phyloP scores from a whole-genome alignment of 2,888 invertebrate species.

The Idaea dimidiata region DNA sequence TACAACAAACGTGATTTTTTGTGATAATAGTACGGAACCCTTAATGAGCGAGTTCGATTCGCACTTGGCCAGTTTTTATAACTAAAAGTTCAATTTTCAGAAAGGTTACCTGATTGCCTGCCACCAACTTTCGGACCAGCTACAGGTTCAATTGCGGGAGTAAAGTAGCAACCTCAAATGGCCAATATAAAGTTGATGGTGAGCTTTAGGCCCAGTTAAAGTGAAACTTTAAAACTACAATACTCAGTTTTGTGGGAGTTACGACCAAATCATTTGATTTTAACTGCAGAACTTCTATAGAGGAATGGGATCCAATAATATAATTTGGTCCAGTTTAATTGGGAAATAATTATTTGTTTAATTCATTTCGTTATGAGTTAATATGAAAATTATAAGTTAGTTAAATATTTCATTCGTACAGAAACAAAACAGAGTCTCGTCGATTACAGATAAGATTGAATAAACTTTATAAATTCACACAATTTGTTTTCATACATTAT shows the following conservation, averaged over 20 bases:
- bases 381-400: background rate
- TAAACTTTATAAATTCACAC: too few relatives aligned
- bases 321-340: background rate
- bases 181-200: background rate
- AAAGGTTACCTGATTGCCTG: background rate
- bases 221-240: slow-evolving; percentile 29
- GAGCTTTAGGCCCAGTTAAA: background rate
- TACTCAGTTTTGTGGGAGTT: slow-evolving; percentile 23
- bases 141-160: background rate
- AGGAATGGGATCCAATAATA: background rate
- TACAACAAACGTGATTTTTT: too few relatives aligned
- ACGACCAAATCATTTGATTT: background rate
- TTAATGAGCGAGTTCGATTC: too few relatives aligned
- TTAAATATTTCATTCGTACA: slow-evolving; percentile 13
- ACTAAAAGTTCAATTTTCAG: background rate
- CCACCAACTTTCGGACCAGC: background rate
- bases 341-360: background rate
- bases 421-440: too few relatives aligned
- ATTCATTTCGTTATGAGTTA: background rate
- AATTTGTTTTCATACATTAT: too few relatives aligned
- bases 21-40: too few relatives aligned
- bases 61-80: too few relatives aligned
- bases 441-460: too few relatives aligned
- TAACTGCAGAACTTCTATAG: too few relatives aligned
- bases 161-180: background rate